phyloP scores from a whole-genome alignment of 2,888 invertebrate species.

The Melipona beecheii region DNA sequence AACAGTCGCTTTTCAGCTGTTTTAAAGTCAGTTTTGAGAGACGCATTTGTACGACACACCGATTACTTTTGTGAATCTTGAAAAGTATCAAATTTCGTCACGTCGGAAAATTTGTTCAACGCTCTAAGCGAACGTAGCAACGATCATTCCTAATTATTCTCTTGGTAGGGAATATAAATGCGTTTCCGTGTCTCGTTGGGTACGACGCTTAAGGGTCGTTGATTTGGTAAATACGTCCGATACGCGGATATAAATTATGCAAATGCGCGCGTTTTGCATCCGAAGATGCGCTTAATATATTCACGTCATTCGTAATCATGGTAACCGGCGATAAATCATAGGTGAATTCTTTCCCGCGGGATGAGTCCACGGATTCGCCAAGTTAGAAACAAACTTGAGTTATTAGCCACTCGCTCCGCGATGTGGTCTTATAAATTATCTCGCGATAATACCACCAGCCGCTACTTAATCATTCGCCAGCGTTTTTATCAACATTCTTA shows the following conservation, averaged over 20 bases:
- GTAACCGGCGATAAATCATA: constrained; percentile 45
- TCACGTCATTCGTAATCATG: constrained; percentile 45
- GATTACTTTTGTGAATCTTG: no score
- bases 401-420: constrained; percentile 23
- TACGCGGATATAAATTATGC: constrained; percentile 53
- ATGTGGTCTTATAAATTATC: constrained; percentile 42
- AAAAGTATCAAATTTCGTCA: background rate
- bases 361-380: constrained; percentile 26
- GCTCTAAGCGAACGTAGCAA: background rate
- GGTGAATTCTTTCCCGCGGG: constrained; percentile 25
- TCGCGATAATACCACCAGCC: constrained; percentile 16
- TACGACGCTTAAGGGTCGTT: constrained; percentile 34
- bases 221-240: constrained; percentile 47
- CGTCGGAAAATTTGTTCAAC: background rate
- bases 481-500: background rate
- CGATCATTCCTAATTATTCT: background rate
- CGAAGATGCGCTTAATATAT: constrained; percentile 45
- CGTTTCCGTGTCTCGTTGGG: constrained; percentile 3
- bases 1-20: no score
- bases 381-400: constrained; percentile 44
- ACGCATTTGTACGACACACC: no score
- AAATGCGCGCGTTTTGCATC: constrained; percentile 41
- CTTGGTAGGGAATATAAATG: constrained; percentile 3
- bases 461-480: constrained; percentile 10
- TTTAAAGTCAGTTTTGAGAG: no score